These are phyloP conservation scores for Limnephilus rhombicus DNA, from an alignment of 2,888 invertebrate species.

Conservation along the genomic window DNA sequence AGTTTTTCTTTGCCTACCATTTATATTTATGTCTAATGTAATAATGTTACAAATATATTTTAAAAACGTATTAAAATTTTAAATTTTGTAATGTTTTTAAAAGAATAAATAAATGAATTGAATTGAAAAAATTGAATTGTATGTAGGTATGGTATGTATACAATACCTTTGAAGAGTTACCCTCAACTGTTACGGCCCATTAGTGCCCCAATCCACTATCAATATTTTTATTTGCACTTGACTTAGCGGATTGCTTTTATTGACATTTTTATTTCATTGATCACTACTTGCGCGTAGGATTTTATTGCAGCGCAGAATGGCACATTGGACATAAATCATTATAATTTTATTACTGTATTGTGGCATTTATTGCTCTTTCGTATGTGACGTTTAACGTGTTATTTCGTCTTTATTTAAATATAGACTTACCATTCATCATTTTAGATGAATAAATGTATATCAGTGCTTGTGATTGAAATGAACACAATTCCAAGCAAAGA, in stretches of 20 bases:
- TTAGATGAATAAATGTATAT: background rate
- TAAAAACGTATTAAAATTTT: too few species aligned
- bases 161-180: background rate
- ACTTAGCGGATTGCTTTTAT: slow-evolving; percentile 47
- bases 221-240: slow-evolving; percentile 54
- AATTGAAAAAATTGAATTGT: too few species aligned
- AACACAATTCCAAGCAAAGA: background rate
- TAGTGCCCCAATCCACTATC: slow-evolving; percentile 41
- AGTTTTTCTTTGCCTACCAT: too few species aligned
- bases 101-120: too few species aligned
- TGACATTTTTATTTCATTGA: slow-evolving; percentile 54
- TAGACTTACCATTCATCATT: background rate
- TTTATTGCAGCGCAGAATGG: slow-evolving; percentile 50
- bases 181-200: slow-evolving; percentile 16
- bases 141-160: background rate
- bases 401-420: background rate
- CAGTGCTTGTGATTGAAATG: background rate
- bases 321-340: slow-evolving; percentile 58
- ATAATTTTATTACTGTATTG: slow-evolving; percentile 57
- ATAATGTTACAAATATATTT: too few species aligned
- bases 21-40: too few species aligned
- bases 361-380: slow-evolving; percentile 51
- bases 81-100: too few species aligned
- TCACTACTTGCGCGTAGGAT: slow-evolving; percentile 49
- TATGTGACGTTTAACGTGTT: slow-evolving; percentile 41